These are phyloP conservation scores for Calephelis virginiensis DNA, from an alignment of 1,140 invertebrate genomes.

Conservation along the genomic window DNA sequence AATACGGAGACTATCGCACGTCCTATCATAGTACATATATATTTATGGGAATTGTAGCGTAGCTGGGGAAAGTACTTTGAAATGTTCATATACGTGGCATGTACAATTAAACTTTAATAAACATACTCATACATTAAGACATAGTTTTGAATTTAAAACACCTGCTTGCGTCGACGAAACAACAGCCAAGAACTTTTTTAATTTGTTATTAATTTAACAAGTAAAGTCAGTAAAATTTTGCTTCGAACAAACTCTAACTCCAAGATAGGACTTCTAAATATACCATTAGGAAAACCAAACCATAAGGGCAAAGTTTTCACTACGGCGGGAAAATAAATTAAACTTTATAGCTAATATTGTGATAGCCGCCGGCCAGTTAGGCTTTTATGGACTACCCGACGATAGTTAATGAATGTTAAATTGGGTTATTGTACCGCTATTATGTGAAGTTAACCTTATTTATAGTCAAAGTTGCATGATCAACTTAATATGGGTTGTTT, in stretches of 20 bases:
- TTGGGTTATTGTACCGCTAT: slow-evolving; percentile 22
- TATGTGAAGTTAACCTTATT: slow-evolving; percentile 9
- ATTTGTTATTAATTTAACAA: too few species aligned
- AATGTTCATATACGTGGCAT: too few species aligned
- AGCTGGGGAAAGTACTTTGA: too few species aligned
- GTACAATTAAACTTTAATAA: too few species aligned
- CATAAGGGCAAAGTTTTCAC: slow-evolving; percentile 1
- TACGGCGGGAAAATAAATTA: slow-evolving; percentile 19
- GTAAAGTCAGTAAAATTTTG: not conserved
- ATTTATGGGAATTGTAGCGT: slow-evolving; percentile 2
- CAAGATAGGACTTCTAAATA: not conserved
- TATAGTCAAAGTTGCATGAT: slow-evolving; percentile 5
- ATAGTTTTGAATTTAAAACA: too few species aligned
- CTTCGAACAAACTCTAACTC: not conserved
- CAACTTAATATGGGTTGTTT: not conserved
- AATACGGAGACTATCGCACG: not conserved
- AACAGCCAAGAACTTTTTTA: too few species aligned
- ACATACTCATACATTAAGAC: too few species aligned
- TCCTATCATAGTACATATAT: not conserved
- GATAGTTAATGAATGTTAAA: slow-evolving; percentile 28
- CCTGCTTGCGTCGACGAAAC: too few species aligned
- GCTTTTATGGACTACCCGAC: slow-evolving; percentile 34
- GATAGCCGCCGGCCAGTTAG: slow-evolving; percentile 37
- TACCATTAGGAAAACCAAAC: not conserved
- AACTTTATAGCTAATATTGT: slow-evolving; percentile 30